Percentiles rank a stretch among this genome's conserved stretches.
Conservation (phyloP, 2,888 invertebrate genomes). For the Leistus spinibarbis region DNA sequence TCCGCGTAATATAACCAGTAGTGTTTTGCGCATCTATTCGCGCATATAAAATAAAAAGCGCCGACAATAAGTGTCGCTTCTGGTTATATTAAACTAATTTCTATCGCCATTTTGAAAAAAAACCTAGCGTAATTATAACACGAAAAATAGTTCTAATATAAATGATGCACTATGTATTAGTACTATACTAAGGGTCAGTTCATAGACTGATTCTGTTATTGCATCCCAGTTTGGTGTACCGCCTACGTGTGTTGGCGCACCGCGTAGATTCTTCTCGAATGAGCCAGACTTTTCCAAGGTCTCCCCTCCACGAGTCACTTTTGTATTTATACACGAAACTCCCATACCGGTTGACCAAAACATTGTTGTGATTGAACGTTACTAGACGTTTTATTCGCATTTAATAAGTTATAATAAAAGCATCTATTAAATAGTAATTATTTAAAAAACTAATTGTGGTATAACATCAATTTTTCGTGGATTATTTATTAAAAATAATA, state of each 20-base stretch:
- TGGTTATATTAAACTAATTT: too few relatives aligned
- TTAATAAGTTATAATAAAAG: too few relatives aligned
- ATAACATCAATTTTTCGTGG: background rate
- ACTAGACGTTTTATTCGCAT: background rate
- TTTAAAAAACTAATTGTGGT: background rate
- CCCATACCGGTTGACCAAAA: background rate
- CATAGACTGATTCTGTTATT: background rate
- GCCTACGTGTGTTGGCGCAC: background rate
- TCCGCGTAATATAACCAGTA: too few relatives aligned
- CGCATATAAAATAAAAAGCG: too few relatives aligned
- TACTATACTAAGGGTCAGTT: too few relatives aligned
- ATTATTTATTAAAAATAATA: constrained; percentile 8
- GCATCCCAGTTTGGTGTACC: background rate
- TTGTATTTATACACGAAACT: background rate
- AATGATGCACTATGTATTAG: too few relatives aligned
- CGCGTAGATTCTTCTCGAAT: background rate
- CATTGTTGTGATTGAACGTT: constrained; percentile 2
- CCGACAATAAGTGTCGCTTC: too few relatives aligned
- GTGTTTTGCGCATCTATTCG: too few relatives aligned
- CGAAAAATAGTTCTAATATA: too few relatives aligned
- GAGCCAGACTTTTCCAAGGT: background rate
- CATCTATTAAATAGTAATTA: too few relatives aligned
- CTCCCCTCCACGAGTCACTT: background rate
- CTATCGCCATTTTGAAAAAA: too few relatives aligned
- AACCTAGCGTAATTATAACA: too few relatives aligned